A percentile compares a stretch with the other conserved stretches of the same genome.
These are phyloP conservation scores for Ianthella basta DNA, from an alignment of 37 sponge, comb jelly and placozoan species.

Conservation along the genomic window DNA sequence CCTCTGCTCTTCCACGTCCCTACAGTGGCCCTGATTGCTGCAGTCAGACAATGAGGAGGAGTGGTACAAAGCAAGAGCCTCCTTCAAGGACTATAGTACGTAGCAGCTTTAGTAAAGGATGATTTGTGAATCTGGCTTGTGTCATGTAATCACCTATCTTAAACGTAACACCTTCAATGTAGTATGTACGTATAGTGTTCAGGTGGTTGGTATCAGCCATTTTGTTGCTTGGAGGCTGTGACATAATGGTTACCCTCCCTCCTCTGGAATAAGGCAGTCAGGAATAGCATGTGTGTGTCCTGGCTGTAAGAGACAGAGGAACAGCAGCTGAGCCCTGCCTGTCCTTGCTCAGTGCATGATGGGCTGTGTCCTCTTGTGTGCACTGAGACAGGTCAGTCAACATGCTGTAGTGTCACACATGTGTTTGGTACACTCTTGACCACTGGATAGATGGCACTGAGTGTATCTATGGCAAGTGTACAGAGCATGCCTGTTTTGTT, in stretches of 20 bases:
- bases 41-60: constrained; percentile 79
- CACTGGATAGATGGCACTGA: too few relatives aligned
- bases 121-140: too few relatives aligned
- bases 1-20: not conserved
- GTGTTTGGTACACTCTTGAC: not conserved
- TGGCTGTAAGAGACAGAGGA: constrained; percentile 17
- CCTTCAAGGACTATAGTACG: constrained; percentile 86
- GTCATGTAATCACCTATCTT: not conserved
- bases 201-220: too few relatives aligned
- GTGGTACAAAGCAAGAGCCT: constrained; percentile 70
- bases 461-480: too few relatives aligned
- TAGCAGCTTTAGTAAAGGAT: too few relatives aligned
- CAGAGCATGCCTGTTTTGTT: too few relatives aligned
- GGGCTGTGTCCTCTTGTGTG: constrained; percentile 2
- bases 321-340: not conserved
- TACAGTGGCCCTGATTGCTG: constrained; percentile 71
- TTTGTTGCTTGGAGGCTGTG: too few relatives aligned
- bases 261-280: constrained; percentile 17
- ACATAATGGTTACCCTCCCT: not conserved
- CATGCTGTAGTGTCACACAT: not conserved
- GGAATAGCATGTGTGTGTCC: not conserved
- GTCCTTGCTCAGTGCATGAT: not conserved
- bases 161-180: not conserved
- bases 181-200: too few relatives aligned
- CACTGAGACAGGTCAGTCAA: not conserved